A percentile compares a stretch with the other conserved stretches of the same genome.
These are phyloP conservation scores for Morone chrysops DNA, from an alignment of 2,113 vertebrate genomes.

Conservation along the genomic window DNA sequence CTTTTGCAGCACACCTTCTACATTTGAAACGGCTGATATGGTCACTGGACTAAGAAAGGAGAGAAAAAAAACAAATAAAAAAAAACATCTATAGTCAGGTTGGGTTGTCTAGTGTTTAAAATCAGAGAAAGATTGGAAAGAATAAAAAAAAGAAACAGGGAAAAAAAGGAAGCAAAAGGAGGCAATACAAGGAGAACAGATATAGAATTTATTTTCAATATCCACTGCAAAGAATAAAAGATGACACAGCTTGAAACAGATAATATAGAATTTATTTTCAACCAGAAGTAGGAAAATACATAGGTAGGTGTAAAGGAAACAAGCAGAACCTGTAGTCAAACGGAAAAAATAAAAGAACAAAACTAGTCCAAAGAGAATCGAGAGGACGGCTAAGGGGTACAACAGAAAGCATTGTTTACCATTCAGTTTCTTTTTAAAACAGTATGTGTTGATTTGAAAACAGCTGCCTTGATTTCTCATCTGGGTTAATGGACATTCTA, in stretches of 20 bases:
- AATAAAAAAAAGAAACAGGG: background rate
- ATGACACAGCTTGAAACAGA: slow-evolving; percentile 92
- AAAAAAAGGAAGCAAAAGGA: slow-evolving; percentile 41
- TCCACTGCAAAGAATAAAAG: slow-evolving; percentile 86
- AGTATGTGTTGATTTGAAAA: slow-evolving; percentile 93
- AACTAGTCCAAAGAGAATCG: slow-evolving; percentile 94
- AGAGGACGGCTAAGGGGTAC: slow-evolving; percentile 91
- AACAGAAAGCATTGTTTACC: slow-evolving; percentile 96
- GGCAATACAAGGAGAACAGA: slow-evolving; percentile 72
- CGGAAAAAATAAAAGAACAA: slow-evolving; percentile 72
- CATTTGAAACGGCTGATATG: background rate
- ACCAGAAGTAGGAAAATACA: slow-evolving; percentile 99
- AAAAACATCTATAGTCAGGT: too few relatives aligned
- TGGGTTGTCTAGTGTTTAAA: background rate
- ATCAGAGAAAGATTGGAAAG: background rate
- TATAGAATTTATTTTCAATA: slow-evolving; percentile 82
- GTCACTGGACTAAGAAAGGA: background rate
- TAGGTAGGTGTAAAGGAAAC: slow-evolving; percentile 93
- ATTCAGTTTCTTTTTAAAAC: slow-evolving; percentile 90
- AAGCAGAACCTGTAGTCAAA: slow-evolving; percentile 98
- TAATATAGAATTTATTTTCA: slow-evolving; percentile 99
- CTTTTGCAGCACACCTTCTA: too few relatives aligned
- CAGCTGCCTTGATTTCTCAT: slow-evolving; percentile 92
- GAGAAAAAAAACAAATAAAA: too few relatives aligned
- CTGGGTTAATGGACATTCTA: slow-evolving; percentile 90